Percentiles rank a stretch among this genome's conserved stretches.
Conservation (phyloP, 2,113 vertebrate species). For the Callopanchax toddi region DNA sequence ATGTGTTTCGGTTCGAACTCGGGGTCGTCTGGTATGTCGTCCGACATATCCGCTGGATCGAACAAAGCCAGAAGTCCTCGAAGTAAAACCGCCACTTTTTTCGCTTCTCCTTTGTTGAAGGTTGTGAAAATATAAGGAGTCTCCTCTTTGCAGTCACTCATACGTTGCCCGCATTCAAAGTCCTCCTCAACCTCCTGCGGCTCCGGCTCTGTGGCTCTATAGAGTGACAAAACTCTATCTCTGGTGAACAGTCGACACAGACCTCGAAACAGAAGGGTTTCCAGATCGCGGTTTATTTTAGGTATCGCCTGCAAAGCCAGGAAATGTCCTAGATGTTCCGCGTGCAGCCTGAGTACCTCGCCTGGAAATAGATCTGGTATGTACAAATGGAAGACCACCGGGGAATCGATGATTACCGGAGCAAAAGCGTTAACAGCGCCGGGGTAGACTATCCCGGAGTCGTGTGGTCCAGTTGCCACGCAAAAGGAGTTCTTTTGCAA, state of each 20-base stretch:
- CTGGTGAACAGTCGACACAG: background rate
- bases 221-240: background rate
- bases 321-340: slow-evolving; percentile 17
- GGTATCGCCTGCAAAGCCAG: background rate
- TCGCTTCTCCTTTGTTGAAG: background rate
- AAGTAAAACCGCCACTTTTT: background rate
- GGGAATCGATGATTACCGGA: background rate
- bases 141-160: too few species aligned
- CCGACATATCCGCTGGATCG: background rate
- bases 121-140: too few species aligned
- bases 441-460: background rate
- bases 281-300: background rate
- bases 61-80: background rate
- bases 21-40: background rate
- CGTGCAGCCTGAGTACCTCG: slow-evolving; percentile 4
- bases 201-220: background rate
- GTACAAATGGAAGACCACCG: slow-evolving; percentile 19
- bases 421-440: background rate
- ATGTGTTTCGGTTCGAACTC: background rate
- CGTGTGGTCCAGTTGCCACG: slow-evolving; percentile 6
- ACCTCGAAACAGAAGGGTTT: background rate
- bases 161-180: background rate
- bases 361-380: background rate
- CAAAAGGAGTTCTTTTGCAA: slow-evolving; percentile 18
- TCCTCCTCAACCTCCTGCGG: background rate